These are phyloP conservation scores for Hypanus sabinus DNA, from an alignment of 2,113 vertebrate species.

Conservation along the genomic window DNA sequence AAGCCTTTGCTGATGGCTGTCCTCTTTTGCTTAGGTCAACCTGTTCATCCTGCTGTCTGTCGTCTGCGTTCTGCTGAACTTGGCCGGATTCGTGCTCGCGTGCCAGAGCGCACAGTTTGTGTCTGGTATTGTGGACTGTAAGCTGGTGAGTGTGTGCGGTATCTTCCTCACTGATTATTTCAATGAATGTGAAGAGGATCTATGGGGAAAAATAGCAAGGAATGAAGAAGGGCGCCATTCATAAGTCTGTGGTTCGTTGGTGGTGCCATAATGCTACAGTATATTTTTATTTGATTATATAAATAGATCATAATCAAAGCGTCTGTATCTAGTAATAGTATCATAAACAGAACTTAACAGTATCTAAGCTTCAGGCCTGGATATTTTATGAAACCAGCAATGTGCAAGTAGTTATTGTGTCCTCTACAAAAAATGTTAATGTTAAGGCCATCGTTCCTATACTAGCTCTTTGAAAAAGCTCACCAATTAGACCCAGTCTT, in stretches of 20 bases:
- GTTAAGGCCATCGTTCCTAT: too few relatives aligned
- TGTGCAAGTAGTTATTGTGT: too few relatives aligned
- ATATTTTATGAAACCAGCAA: too few relatives aligned
- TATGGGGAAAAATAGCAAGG: neutral
- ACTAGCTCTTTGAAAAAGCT: too few relatives aligned
- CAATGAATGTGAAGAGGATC: neutral
- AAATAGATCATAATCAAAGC: too few relatives aligned
- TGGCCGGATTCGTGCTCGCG: slow-evolving; percentile 71
- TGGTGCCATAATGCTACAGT: neutral
- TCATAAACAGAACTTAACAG: too few relatives aligned
- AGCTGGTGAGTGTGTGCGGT: slow-evolving; percentile 61
- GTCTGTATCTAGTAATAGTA: too few relatives aligned
- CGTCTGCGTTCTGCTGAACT: slow-evolving; percentile 70
- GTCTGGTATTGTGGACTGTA: slow-evolving; percentile 65
- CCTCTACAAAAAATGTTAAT: too few relatives aligned
- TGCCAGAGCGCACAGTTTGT: slow-evolving; percentile 73
- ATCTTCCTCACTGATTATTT: neutral
- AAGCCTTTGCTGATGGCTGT: neutral
- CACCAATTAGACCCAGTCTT: too few relatives aligned
- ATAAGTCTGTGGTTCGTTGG: neutral
- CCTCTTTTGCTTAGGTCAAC: slow-evolving; percentile 61
- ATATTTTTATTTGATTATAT: too few relatives aligned
- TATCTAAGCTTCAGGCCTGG: too few relatives aligned
- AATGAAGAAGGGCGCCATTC: neutral
- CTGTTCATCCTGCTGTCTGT: slow-evolving; percentile 72